phyloP scores from a whole-genome alignment of 64 coral and sea anemone species.

The Trachythela sp. region DNA sequence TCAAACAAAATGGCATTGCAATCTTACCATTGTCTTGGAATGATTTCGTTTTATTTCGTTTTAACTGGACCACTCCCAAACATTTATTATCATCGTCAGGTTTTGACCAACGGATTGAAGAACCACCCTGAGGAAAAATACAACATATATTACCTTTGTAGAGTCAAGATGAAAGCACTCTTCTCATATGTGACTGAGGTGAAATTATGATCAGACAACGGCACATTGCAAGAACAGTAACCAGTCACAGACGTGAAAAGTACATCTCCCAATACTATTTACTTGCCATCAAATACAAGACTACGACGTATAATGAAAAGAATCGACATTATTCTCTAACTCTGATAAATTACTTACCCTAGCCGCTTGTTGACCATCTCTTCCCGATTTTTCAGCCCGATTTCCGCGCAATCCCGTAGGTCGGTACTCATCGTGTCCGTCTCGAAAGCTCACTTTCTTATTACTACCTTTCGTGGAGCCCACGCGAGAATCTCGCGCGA shows the following conservation, averaged over 20 bases:
- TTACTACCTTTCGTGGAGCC: not conserved
- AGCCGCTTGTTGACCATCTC: not conserved
- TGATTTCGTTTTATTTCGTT: not conserved
- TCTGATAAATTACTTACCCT: not conserved
- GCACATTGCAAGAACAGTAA: not conserved
- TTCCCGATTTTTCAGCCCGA: not conserved
- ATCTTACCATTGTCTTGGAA: not conserved
- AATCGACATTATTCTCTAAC: no score
- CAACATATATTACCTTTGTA: not conserved
- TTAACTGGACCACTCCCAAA: not conserved
- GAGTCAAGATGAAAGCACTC: not conserved
- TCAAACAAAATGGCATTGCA: conserved; percentile 42
- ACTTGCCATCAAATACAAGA: no score
- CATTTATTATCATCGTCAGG: not conserved
- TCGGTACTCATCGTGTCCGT: not conserved
- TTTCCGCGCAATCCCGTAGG: not conserved
- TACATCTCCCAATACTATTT: no score
- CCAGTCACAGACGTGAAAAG: no score
- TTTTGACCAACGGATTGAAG: not conserved
- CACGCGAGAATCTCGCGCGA: not conserved
- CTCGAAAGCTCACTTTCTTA: conserved; percentile 19
- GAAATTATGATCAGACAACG: not conserved
- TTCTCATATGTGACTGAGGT: no score
- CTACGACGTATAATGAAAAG: no score
- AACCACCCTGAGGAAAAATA: not conserved